Conservation (phyloP, 1,140 invertebrate species). For the Aplysia californica region DNA sequence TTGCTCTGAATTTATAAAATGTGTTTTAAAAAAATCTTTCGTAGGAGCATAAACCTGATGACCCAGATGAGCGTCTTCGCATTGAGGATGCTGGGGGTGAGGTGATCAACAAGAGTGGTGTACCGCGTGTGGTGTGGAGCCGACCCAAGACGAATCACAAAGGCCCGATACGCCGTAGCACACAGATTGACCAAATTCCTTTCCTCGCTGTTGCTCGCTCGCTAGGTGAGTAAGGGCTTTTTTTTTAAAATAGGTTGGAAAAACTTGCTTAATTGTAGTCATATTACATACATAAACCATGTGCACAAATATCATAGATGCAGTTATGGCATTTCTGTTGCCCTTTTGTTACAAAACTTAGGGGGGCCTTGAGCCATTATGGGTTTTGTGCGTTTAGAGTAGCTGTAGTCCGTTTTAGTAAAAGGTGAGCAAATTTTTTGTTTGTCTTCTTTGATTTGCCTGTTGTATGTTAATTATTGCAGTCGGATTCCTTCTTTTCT, state of each 20-base stretch:
- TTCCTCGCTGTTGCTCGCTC: conserved; percentile 96
- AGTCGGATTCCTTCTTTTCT: neutral
- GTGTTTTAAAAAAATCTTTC: conserved; percentile 1
- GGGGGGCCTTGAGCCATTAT: too few relatives aligned
- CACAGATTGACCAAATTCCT: conserved; percentile 90
- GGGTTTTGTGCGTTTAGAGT: too few relatives aligned
- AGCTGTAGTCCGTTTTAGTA: too few relatives aligned
- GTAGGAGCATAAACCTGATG: conserved; percentile 95
- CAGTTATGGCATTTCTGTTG: too few relatives aligned
- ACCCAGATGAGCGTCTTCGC: conserved; percentile 82
- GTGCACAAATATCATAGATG: too few relatives aligned
- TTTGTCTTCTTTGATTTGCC: neutral
- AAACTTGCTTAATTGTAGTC: too few relatives aligned
- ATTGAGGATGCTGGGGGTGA: conserved; percentile 88
- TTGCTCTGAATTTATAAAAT: too few relatives aligned
- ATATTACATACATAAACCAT: too few relatives aligned
- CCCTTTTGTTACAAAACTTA: too few relatives aligned
- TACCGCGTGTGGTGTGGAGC: conserved; percentile 97
- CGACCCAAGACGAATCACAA: conserved; percentile 76
- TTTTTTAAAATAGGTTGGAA: too few relatives aligned
- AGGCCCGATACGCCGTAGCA: conserved; percentile 71
- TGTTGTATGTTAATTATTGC: neutral
- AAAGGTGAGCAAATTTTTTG: too few relatives aligned
- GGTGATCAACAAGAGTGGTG: conserved; percentile 86
- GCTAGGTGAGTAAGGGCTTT: conserved; percentile 78